Evolutionary conservation across 2,797 vertebrate species (phyloP), one percentile per base, ranked within the genome.

Genomic region (Falco novaeseelandiae): DNA sequence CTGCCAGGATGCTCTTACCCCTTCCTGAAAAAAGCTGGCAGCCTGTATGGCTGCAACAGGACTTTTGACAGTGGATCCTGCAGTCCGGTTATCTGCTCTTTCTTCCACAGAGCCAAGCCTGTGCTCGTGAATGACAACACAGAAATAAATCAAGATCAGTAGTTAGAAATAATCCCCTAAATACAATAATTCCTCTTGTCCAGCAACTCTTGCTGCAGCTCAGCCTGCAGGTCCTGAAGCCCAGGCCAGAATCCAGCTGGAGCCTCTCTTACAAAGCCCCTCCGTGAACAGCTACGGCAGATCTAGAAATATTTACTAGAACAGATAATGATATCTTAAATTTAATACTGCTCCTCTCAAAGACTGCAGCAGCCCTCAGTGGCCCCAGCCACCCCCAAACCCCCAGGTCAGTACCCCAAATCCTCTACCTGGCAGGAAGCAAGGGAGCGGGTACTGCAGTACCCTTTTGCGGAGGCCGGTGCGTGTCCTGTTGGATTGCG

Each of bases 341-440:
- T 25, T 17, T 5, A 32, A 18, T 14, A 17, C 2, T 46, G 27
- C 51, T 48, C 49, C n/a, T 52, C 49, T 57, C 38, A 34, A 44
- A 71, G 44, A 5, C 40, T 34, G 27, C 59, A 73, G 48, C 52
- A 76, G n/a, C 54, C n/a, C 48, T 38, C 23, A 3, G 48, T 49
- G 42, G 42, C 55, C 70, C 26, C 65, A 32, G 54, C 40, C 26
- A 29, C 36, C 36, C 49, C 54, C 54, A 51, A 61, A 76, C 8
- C 30, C 66, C 48, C 19, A 22, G 40, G 9, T 49, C 19, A 44
- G 12, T 38, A 34, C n/a, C 62, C 48, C 20, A 38, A 29, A 27
- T 12, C 15, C 65, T 62, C 32, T 87, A 97, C 97, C 97, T 97
- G 95, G 92, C 73, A 84, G 74, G 66, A 89, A 93, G 61, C 66